A percentile compares a stretch with the other conserved stretches of the same genome.
These are phyloP conservation scores for Vicugna pacos DNA, from an alignment of 2,113 vertebrate genomes.

Conservation along the genomic window DNA sequence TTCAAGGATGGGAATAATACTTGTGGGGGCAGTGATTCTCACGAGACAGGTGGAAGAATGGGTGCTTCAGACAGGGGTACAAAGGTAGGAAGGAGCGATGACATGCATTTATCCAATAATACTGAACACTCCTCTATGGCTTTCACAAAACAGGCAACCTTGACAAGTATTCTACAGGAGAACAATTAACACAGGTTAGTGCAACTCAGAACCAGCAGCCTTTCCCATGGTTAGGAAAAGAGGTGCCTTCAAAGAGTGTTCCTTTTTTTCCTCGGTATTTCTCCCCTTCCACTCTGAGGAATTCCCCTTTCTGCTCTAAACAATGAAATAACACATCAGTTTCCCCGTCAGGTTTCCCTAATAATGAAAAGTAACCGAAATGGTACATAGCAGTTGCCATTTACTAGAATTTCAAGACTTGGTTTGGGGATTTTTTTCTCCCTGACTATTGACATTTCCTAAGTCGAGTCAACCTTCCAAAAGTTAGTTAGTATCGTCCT, in stretches of 20 bases:
- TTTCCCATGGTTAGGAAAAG: too few species aligned
- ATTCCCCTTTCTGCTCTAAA: background rate
- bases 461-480: background rate
- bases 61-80: background rate
- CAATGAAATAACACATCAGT: rapidly evolving
- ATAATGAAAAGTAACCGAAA: rapidly evolving
- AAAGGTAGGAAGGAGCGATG: background rate
- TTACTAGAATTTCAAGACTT: background rate
- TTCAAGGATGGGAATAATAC: background rate
- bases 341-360: background rate
- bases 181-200: background rate
- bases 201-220: background rate
- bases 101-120: background rate
- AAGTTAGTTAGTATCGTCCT: background rate
- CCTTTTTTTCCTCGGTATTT: background rate
- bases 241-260: rapidly evolving
- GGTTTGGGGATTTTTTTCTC: background rate
- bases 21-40: too few species aligned
- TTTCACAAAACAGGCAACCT: background rate
- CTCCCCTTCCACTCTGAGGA: background rate
- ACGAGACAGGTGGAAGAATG: background rate
- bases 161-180: background rate
- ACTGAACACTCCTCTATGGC: background rate
- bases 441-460: rapidly evolving
- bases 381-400: rapidly evolving